Conservation (phyloP, 2,888 invertebrate species). For the Ochropleura leucogaster region DNA sequence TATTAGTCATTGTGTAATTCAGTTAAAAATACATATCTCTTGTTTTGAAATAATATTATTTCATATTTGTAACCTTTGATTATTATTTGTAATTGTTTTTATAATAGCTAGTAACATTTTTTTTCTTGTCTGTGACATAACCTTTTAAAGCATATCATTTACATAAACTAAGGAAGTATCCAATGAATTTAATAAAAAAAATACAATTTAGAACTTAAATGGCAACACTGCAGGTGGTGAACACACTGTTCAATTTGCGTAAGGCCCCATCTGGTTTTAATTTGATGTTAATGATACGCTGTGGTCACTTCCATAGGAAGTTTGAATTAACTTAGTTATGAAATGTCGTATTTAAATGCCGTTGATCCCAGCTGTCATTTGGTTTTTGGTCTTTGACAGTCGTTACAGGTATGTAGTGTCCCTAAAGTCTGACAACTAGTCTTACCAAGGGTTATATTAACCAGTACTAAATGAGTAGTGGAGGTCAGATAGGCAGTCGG, state of each 20-base stretch:
- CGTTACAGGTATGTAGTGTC: too few species aligned
- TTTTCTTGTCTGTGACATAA: background rate
- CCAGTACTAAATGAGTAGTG: too few species aligned
- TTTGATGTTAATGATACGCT: constrained; percentile 15
- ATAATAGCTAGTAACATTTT: background rate
- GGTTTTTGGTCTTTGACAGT: too few species aligned
- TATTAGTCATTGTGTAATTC: too few species aligned
- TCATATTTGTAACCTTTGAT: too few species aligned
- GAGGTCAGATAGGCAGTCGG: too few species aligned
- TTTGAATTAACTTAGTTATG: constrained; percentile 3
- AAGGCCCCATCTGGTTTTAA: background rate
- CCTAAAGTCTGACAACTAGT: too few species aligned
- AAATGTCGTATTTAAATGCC: background rate
- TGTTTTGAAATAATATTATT: too few species aligned
- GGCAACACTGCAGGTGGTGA: constrained; percentile 32
- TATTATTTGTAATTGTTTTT: background rate
- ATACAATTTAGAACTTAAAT: background rate
- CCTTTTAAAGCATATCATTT: background rate
- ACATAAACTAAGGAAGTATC: constrained; percentile 9
- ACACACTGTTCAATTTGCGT: constrained; percentile 22
- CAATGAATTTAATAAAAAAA: background rate
- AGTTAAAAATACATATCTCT: too few species aligned
- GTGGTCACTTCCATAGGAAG: background rate
- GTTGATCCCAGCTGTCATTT: too few species aligned
- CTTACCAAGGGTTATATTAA: too few species aligned